phyloP scores from a whole-genome alignment of 1,140 invertebrate species.

The Pseudomyrmex sp. region DNA sequence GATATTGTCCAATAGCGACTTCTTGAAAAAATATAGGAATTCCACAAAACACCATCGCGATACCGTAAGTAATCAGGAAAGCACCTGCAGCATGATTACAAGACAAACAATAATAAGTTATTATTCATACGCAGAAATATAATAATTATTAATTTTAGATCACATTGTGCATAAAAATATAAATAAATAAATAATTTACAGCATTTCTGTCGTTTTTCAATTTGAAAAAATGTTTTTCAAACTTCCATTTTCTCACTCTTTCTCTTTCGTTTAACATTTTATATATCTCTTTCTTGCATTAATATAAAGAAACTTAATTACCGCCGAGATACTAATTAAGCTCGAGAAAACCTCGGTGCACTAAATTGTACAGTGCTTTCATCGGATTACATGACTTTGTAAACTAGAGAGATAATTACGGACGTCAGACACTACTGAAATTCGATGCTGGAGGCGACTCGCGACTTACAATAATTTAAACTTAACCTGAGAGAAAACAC shows the following conservation, averaged over 20 bases:
- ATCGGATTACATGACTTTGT: background rate
- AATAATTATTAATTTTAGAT: conserved; percentile 11
- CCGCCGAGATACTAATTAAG: conserved; percentile 10
- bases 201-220: background rate
- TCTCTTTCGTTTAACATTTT: background rate
- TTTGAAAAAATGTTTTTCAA: background rate
- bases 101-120: background rate
- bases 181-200: background rate
- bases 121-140: too few relatives aligned
- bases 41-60: conserved; percentile 91
- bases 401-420: conserved; percentile 12
- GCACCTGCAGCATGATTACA: conserved; percentile 82
- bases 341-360: background rate
- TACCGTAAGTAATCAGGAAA: conserved; percentile 89
- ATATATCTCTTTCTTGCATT: background rate
- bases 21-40: conserved; percentile 93
- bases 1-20: conserved; percentile 88
- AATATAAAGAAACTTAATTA: conserved; percentile 12
- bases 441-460: background rate
- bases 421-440: conserved; percentile 6
- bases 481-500: background rate
- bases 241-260: background rate
- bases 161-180: background rate
- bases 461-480: background rate
- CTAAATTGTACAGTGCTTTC: background rate